Percentiles rank a stretch among this genome's conserved stretches.
phyloP scores from a whole-genome alignment of 2,888 invertebrate species.

The Hetaerina titia region DNA sequence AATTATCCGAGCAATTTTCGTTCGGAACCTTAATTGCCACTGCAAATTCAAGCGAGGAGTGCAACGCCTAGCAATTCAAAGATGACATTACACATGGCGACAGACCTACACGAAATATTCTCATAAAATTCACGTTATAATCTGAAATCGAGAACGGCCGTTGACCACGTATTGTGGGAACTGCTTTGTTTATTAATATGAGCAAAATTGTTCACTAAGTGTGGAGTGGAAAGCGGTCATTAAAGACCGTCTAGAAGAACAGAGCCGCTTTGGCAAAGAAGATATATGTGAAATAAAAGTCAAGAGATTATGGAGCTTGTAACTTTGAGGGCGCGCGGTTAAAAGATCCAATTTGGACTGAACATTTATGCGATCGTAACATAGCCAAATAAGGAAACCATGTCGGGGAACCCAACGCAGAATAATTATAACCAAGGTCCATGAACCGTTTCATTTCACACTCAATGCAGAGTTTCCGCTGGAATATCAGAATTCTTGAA shows the following conservation, averaged over 20 bases:
- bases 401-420: not conserved
- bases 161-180: slow-evolving; percentile 7
- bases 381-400: slow-evolving; percentile 24
- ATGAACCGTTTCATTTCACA: slow-evolving; percentile 10
- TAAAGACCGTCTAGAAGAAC: slow-evolving; percentile 1
- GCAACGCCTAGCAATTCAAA: not conserved
- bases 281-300: slow-evolving; percentile 29
- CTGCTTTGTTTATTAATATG: not conserved
- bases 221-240: not conserved
- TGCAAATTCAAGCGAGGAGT: not conserved
- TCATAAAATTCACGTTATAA: slow-evolving; percentile 16
- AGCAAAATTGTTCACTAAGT: slow-evolving; percentile 5
- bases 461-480: not conserved
- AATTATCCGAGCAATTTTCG: not conserved
- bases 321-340: slow-evolving; percentile 9
- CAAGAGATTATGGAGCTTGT: slow-evolving; percentile 2
- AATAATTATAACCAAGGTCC: slow-evolving; percentile 2
- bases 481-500: not conserved
- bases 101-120: not conserved
- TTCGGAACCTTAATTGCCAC: not conserved
- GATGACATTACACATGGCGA: not conserved
- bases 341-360: slow-evolving; percentile 7
- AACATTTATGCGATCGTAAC: slow-evolving; percentile 22
- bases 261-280: not conserved
- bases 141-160: not conserved